Percentiles rank a stretch among this genome's conserved stretches.
Conservation (phyloP, 2,113 vertebrate genomes). For the Tympanuchus pallidicinctus region DNA sequence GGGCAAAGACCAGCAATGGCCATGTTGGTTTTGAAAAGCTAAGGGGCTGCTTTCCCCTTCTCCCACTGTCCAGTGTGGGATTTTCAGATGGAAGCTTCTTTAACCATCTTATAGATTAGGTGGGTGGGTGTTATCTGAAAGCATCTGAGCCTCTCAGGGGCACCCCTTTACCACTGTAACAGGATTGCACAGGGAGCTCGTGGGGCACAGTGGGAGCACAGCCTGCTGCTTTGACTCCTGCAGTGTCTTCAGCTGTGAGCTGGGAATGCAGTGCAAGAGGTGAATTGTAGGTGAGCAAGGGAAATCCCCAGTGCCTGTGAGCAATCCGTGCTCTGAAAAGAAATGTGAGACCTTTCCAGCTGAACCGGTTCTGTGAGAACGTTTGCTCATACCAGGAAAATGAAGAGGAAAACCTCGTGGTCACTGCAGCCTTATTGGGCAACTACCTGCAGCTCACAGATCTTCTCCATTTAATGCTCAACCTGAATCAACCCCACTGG, state of each 20-base stretch:
- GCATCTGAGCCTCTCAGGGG: neutral
- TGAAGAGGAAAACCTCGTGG: neutral
- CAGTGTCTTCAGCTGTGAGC: neutral
- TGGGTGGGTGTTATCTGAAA: neutral
- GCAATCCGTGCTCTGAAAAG: neutral
- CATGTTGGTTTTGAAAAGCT: neutral
- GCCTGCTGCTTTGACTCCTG: neutral
- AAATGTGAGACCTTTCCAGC: neutral
- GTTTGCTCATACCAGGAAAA: neutral
- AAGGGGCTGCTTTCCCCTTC: neutral
- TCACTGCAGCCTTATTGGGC: neutral
- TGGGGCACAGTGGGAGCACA: neutral
- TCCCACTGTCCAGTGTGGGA: rapidly evolving
- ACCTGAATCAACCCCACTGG: neutral
- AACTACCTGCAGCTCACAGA: neutral
- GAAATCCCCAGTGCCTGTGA: neutral
- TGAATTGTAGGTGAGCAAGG: neutral
- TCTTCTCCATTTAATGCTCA: neutral
- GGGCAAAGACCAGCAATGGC: neutral
- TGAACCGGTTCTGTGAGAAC: neutral
- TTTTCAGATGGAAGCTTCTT: neutral
- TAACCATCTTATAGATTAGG: neutral
- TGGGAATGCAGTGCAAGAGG: rapidly evolving
- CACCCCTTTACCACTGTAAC: neutral
- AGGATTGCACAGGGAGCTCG: rapidly evolving